Base-by-base conservation (phyloP, 30 jellyfish, hydroid and myxozoan species). In the Catostylus mosaicus region DNA sequence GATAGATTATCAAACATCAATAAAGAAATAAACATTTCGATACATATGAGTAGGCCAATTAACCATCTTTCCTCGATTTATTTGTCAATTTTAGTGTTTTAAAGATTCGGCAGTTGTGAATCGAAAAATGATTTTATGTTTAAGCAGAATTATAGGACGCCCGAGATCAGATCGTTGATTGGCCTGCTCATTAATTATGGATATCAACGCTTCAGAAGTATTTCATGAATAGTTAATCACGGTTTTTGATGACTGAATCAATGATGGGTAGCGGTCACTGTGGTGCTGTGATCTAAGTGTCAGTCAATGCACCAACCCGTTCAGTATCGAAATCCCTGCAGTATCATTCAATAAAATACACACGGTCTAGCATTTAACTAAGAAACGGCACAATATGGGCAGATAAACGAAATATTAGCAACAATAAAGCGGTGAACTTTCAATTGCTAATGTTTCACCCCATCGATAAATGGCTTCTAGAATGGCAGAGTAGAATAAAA, bases 241-340 rank as follows among this genome's bases (percentile, higher is more conserved):
- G 37, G 5, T 8, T 6, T 34, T 18, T 1, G 10, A 7, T 43
- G 64, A 68, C n/a, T 36, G 0, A 24, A 1, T 23, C 59, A 32
- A 64, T 38, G n/a, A 33, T n/a, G 59, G 65, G 0, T 27, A 34
- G 64, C 27, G 77, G 80, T 68, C 3, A 46, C 57, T 2, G 80
- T 35, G 57, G 66, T 36, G 80, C 80, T 34, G 64, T 23, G 66
- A 19, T 27, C 78, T 61, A 26, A 34, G 56, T 34, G 80, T 34
- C 16, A 35, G 16, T 68, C 64, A 16, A 68, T 68, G 45, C 37
- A n/a, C 26, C 56, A 8, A 68, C 80, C 80, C n/a, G 80, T 37
- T 36, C 32, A n/a, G 71, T 12, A 19, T 2, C 71, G 38, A 59
- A 59, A 23, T 59, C 71, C 8, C 71, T n/a, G n/a, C n/a, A n/a